These are phyloP conservation scores for Fundulus diaphanus DNA, from an alignment of 2,797 vertebrate species.

Conservation along the genomic window DNA sequence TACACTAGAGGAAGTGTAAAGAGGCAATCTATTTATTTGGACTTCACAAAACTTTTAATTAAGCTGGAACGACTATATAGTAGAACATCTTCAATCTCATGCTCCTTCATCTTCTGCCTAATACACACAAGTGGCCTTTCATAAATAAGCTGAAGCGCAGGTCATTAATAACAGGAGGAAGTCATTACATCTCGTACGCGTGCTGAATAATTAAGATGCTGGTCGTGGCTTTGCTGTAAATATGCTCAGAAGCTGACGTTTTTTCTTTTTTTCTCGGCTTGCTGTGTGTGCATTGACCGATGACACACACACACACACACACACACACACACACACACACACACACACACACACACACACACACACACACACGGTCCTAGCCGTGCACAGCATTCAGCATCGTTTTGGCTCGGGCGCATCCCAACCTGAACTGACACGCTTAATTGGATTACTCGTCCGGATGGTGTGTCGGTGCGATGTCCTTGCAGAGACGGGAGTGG, in stretches of 20 bases:
- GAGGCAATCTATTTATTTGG: slow-evolving; percentile 57
- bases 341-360: slow-evolving; percentile 15
- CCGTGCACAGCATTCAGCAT: slow-evolving; percentile 34
- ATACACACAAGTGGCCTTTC: slow-evolving; percentile 68
- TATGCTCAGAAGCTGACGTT: slow-evolving; percentile 50
- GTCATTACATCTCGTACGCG: slow-evolving; percentile 72
- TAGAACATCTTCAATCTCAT: slow-evolving; percentile 52
- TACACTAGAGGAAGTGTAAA: slow-evolving; percentile 26
- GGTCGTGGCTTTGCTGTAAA: slow-evolving; percentile 65
- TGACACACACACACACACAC: slow-evolving; percentile 26
- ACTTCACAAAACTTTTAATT: slow-evolving; percentile 66
- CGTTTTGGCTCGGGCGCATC: slow-evolving; percentile 16
- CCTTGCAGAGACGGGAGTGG: slow-evolving; percentile 38
- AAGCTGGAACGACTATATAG: slow-evolving; percentile 49
- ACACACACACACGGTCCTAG: slow-evolving; percentile 27
- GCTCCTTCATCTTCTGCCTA: slow-evolving; percentile 63
- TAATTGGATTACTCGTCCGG: slow-evolving; percentile 67
- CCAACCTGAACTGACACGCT: slow-evolving; percentile 46
- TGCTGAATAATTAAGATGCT: slow-evolving; percentile 76
- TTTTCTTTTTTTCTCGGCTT: not conserved
- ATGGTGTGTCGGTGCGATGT: slow-evolving; percentile 33
- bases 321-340: slow-evolving; percentile 5
- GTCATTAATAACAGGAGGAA: slow-evolving; percentile 79
- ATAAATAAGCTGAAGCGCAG: slow-evolving; percentile 70
- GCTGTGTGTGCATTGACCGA: slow-evolving; percentile 10